Evolutionary conservation across 2,113 vertebrate genomes (phyloP).

Genomic region (Glaucidium brasilianum): DNA sequence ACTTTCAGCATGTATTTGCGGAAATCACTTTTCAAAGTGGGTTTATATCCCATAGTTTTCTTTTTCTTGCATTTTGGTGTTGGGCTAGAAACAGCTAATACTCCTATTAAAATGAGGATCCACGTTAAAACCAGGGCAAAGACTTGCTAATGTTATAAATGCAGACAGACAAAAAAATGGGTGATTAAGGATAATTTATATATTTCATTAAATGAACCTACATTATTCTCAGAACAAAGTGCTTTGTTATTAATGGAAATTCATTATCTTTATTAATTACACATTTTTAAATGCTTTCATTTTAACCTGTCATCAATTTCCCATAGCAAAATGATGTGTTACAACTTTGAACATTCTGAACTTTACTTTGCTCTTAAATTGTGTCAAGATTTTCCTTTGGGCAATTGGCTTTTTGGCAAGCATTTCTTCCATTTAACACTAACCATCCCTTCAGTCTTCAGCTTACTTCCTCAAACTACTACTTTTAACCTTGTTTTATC

Average conservation of each 20-base stretch:
- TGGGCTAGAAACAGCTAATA: slow-evolving; percentile 4
- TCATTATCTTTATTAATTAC: slow-evolving; percentile 22
- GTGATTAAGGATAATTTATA: slow-evolving; percentile 28
- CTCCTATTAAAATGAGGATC: neutral
- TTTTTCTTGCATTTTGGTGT: slow-evolving; percentile 53
- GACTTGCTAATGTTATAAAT: neutral
- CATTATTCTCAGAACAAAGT: neutral
- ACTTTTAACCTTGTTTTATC: neutral
- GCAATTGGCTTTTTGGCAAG: neutral
- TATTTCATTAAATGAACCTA: slow-evolving; percentile 29
- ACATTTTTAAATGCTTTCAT: slow-evolving; percentile 6
- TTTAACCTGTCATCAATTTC: slow-evolving; percentile 30
- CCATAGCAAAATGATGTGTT: slow-evolving; percentile 4
- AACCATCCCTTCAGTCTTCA: neutral
- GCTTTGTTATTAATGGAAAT: slow-evolving; percentile 29
- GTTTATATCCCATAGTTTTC: slow-evolving; percentile 31
- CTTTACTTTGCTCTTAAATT: slow-evolving; percentile 32
- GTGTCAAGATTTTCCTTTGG: neutral
- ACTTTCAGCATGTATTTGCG: neutral
- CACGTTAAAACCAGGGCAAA: neutral
- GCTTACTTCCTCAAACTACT: neutral
- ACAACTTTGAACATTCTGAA: neutral
- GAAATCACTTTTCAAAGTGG: slow-evolving; percentile 54
- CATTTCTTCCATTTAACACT: neutral
- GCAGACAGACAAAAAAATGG: neutral